phyloP scores from a whole-genome alignment of 2,797 vertebrate genomes.

The Furcifer pardalis region DNA sequence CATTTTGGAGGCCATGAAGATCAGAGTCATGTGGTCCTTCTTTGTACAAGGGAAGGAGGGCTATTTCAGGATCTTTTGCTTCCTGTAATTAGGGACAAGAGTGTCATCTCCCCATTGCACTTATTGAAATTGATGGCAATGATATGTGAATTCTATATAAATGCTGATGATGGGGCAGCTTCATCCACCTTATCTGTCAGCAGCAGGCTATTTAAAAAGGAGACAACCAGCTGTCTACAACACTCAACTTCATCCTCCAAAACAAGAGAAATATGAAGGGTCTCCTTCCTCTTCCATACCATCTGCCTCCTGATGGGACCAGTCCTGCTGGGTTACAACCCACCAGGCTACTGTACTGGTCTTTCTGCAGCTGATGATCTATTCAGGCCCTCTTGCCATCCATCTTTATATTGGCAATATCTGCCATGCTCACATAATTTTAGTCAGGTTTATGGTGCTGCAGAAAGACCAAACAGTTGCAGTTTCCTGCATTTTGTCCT shows the following conservation, averaged over 20 bases:
- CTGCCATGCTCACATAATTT: not conserved
- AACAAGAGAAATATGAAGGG: not conserved
- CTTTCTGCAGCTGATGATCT: not conserved
- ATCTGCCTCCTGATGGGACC: not conserved
- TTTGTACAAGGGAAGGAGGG: not conserved
- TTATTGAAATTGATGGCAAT: not conserved
- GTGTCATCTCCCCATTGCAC: not conserved
- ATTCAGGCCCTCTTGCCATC: not conserved
- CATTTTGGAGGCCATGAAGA: not conserved
- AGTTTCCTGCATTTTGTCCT: not conserved
- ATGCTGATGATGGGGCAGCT: not conserved
- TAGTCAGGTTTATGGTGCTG: slow-evolving; percentile 14
- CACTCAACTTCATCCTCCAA: not conserved
- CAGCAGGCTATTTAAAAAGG: not conserved
- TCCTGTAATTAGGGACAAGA: not conserved
- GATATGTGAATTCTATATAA: not conserved
- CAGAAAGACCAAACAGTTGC: not conserved
- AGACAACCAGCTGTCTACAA: not conserved
- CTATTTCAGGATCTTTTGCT: not conserved
- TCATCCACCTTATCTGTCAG: not conserved
- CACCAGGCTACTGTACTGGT: not conserved
- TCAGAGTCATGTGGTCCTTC: not conserved
- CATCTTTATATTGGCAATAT: slow-evolving; percentile 2
- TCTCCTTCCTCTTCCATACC: not conserved
- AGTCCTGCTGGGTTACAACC: not conserved